These are phyloP conservation scores for Lagorchestes hirsutus DNA, from an alignment of 2,797 vertebrate genomes.

Conservation along the genomic window DNA sequence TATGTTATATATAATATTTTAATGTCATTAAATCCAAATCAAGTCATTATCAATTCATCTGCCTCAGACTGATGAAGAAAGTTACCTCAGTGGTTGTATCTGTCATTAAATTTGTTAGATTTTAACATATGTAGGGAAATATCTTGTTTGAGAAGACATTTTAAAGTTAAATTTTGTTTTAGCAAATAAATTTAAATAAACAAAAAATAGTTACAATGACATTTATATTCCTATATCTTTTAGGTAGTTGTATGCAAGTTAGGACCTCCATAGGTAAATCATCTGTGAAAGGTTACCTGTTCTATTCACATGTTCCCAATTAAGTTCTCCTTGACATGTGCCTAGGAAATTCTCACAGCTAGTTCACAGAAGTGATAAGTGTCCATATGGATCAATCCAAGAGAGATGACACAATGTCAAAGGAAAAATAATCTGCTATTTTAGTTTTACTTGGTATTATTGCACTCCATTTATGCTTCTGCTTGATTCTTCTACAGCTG, in stretches of 20 bases:
- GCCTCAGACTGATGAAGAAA: neutral
- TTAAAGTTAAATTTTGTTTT: no score
- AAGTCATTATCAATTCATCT: neutral
- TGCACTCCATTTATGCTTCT: neutral
- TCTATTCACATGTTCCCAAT: neutral
- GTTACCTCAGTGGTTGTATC: neutral
- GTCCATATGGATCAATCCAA: neutral
- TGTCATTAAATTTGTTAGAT: neutral
- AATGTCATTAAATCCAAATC: neutral
- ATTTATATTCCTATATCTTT: neutral
- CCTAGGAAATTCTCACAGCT: neutral
- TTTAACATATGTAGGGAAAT: neutral
- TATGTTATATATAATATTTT: neutral
- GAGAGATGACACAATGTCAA: neutral
- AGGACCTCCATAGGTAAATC: neutral
- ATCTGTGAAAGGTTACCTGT: neutral
- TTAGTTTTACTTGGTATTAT: neutral
- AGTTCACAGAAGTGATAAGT: neutral
- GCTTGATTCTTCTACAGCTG: neutral
- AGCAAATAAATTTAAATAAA: neutral
- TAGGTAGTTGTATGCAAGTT: neutral
- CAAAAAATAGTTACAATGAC: neutral
- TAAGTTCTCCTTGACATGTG: neutral
- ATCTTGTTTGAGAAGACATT: neutral
- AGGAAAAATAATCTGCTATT: neutral